A percentile compares a stretch with the other conserved stretches of the same genome.
Conservation (phyloP, 2,888 invertebrate species). For the Orthosia gracilis region DNA sequence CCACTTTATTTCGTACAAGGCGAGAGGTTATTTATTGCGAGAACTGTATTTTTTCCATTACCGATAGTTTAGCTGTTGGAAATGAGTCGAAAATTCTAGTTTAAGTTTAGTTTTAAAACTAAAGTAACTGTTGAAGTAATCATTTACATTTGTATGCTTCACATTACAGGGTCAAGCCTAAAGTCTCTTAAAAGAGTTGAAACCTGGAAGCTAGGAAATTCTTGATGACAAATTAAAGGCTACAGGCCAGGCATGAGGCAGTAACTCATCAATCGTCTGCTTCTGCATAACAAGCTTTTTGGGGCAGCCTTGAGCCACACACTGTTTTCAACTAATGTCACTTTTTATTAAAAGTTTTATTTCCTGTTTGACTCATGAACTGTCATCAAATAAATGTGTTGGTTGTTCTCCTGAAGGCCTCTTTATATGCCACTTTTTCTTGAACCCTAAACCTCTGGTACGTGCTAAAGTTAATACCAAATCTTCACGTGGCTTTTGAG, state of each 20-base stretch:
- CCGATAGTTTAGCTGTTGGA: conserved; percentile 8
- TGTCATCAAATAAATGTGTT: no score
- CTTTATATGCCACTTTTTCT: no score
- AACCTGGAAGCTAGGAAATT: not conserved
- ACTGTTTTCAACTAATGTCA: no score
- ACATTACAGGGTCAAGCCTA: not conserved
- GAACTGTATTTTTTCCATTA: conserved; percentile 58
- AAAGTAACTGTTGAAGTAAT: not conserved
- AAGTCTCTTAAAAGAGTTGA: not conserved
- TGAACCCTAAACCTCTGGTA: no score
- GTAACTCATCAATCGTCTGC: not conserved
- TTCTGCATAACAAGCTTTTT: not conserved
- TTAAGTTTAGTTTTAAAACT: conserved; percentile 1
- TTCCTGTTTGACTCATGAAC: no score
- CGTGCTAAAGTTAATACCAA: not conserved
- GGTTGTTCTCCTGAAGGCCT: no score
- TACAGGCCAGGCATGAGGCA: not conserved
- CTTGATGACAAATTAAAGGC: no score
- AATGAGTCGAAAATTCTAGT: conserved; percentile 33
- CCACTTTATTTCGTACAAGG: conserved; percentile 63
- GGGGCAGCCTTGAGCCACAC: no score
- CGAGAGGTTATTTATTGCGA: conserved; percentile 56
- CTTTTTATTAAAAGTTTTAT: no score
- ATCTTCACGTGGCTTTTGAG: no score
- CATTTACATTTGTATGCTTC: not conserved